phyloP scores from a whole-genome alignment of 2,113 vertebrate species.

The Crotophaga sulcirostris region DNA sequence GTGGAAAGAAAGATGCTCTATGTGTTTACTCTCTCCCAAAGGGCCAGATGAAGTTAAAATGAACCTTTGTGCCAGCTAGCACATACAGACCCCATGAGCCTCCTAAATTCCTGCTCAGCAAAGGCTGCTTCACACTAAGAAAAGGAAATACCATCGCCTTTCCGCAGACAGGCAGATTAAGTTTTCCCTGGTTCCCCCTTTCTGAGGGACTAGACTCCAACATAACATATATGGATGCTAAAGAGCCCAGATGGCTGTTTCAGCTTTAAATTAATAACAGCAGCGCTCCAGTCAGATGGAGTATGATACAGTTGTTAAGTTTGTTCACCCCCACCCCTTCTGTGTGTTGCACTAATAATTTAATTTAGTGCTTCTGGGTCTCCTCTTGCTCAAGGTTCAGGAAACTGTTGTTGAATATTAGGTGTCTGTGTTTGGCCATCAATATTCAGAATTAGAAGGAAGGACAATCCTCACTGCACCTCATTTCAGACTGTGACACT shows the following conservation, averaged over 20 bases:
- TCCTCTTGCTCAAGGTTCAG: background rate
- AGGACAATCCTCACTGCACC: background rate
- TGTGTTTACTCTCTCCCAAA: background rate
- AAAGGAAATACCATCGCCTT: slow-evolving; percentile 6
- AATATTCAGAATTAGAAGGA: background rate
- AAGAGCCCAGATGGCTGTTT: background rate
- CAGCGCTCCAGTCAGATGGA: background rate
- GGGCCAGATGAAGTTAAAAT: slow-evolving; percentile 43
- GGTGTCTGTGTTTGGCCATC: background rate
- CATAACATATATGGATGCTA: background rate
- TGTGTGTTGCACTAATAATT: background rate
- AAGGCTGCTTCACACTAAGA: background rate
- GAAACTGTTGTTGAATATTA: background rate
- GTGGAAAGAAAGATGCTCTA: slow-evolving; percentile 9
- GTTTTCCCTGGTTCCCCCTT: slow-evolving; percentile 28
- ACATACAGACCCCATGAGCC: slow-evolving; percentile 16
- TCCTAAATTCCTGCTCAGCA: slow-evolving; percentile 43
- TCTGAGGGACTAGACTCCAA: background rate
- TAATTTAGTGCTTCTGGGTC: background rate
- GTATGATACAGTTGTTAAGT: background rate
- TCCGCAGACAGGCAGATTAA: slow-evolving; percentile 19
- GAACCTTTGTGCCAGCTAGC: slow-evolving; percentile 41
- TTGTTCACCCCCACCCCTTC: background rate
- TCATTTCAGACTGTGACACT: background rate
- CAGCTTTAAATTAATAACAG: slow-evolving; percentile 10